A percentile compares a stretch with the other conserved stretches of the same genome.
Evolutionary conservation across 1,140 invertebrate species (phyloP).

Genomic region (Panulirus ornatus): DNA sequence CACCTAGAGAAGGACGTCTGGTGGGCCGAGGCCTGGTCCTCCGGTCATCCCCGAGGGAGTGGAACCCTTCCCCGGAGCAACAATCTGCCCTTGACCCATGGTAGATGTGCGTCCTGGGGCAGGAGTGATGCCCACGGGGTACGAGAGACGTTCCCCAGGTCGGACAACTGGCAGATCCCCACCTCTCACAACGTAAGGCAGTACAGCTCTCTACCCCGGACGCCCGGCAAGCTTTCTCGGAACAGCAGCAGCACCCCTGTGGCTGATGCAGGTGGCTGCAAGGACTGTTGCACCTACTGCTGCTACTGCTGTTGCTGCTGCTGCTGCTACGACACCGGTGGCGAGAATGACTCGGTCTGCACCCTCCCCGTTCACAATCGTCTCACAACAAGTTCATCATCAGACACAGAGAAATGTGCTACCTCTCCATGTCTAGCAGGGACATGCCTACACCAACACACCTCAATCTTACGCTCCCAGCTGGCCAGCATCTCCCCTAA

Average conservation of each 20-base stretch:
- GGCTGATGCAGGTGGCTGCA: neutral
- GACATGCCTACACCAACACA: neutral
- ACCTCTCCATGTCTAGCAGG: neutral
- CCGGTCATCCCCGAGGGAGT: neutral
- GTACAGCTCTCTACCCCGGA: neutral
- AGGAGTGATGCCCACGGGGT: no score
- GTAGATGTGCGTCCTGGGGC: neutral
- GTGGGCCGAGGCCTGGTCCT: neutral
- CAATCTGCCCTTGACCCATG: neutral
- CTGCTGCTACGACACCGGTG: neutral
- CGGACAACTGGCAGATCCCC: no score
- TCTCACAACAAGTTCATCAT: no score
- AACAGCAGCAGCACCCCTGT: neutral
- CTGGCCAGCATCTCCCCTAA: neutral
- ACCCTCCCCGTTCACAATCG: no score
- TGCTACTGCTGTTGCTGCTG: neutral
- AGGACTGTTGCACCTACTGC: neutral
- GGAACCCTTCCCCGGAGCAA: neutral
- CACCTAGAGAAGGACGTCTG: neutral
- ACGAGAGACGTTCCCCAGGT: neutral
- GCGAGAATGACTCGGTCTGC: no score
- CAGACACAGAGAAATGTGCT: neutral
- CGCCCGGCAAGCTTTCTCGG: neutral
- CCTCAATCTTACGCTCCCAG: neutral
- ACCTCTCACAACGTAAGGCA: no score